Percentiles rank a stretch among this genome's conserved stretches.
phyloP scores from a whole-genome alignment of 1,140 invertebrate species.

The Homarus americanus region DNA sequence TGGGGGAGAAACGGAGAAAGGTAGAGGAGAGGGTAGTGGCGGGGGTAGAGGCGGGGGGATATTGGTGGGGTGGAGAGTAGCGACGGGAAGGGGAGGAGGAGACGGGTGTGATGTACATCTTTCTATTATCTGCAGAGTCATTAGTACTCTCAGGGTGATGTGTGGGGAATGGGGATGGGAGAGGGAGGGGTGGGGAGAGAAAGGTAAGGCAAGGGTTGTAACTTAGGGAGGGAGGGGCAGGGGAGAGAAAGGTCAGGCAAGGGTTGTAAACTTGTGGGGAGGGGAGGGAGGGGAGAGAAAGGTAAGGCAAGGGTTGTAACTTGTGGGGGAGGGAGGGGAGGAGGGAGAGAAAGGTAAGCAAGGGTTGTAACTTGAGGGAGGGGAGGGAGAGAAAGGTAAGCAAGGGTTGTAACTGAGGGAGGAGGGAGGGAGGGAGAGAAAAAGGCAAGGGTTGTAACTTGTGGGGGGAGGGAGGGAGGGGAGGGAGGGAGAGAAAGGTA shows the following conservation, averaged over 20 bases:
- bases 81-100: no score
- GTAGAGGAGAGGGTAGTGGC: no score
- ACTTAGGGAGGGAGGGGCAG: background rate
- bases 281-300: background rate
- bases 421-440: background rate
- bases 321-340: background rate
- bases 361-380: background rate
- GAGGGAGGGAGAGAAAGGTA: background rate
- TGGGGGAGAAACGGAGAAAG: no score
- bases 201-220: no score
- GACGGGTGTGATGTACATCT: no score
- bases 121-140: no score
- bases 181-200: no score
- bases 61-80: no score
- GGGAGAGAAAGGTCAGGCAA: background rate
- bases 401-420: background rate
- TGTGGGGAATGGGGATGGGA: no score
- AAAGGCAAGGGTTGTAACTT: background rate
- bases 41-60: no score
- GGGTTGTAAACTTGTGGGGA: background rate
- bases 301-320: background rate
- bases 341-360: background rate
- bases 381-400: background rate
- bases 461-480: background rate
- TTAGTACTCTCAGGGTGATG: no score